Conservation (phyloP, 2,888 invertebrate genomes). For the Caenorhabditis virilis region DNA sequence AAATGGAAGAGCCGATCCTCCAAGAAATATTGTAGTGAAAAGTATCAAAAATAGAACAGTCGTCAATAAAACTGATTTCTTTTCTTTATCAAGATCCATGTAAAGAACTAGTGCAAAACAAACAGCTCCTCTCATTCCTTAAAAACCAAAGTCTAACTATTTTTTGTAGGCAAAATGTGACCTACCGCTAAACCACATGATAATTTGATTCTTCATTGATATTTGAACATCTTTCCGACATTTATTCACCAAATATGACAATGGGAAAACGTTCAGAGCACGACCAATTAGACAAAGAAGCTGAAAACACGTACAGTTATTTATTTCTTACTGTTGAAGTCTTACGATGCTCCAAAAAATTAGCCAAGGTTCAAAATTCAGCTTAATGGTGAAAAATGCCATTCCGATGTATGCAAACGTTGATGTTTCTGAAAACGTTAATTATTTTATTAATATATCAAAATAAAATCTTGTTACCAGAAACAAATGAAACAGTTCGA, state of each 20-base stretch:
- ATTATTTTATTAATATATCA: constrained; percentile 76
- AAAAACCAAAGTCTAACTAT: not conserved
- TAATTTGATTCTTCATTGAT: constrained; percentile 96
- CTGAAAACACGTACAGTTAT: too few relatives aligned
- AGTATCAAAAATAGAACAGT: constrained; percentile 96
- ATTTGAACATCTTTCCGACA: constrained; percentile 85
- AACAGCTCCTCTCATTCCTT: constrained; percentile 88
- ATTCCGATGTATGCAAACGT: constrained; percentile 96
- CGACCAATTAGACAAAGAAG: constrained; percentile 87
- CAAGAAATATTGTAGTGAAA: constrained; percentile 90
- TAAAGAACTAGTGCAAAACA: constrained; percentile 96
- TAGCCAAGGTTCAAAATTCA: constrained; percentile 85
- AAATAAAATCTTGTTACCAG: constrained; percentile 69
- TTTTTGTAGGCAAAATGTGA: constrained; percentile 5
- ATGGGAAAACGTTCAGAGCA: constrained; percentile 93
- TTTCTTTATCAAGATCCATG: constrained; percentile 86
- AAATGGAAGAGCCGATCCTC: constrained; percentile 96
- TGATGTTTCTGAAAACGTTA: constrained; percentile 89
- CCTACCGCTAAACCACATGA: constrained; percentile 96
- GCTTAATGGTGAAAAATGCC: constrained; percentile 90
- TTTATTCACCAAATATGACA: constrained; percentile 88
- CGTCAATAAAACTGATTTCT: constrained; percentile 92
- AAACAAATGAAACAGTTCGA: constrained; percentile 93
- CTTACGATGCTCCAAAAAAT: constrained; percentile 88
- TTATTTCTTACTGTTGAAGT: constrained; percentile 25